A percentile compares a stretch with the other conserved stretches of the same genome.
Evolutionary conservation across 2,113 vertebrate species (phyloP).

Genomic region (Litocranius walleri): DNA sequence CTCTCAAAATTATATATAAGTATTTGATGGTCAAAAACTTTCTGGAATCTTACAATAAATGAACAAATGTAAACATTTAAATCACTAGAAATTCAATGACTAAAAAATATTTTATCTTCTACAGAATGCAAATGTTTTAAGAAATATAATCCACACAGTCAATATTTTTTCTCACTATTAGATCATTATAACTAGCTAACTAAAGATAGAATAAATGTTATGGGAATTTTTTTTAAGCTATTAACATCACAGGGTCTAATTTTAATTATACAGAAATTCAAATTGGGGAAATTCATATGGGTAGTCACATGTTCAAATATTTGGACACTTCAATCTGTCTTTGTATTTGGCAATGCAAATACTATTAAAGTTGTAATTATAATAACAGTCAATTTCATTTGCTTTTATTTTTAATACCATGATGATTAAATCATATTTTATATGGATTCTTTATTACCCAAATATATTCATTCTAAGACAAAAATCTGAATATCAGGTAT

Average conservation of each 20-base stretch:
- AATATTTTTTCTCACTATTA: neutral
- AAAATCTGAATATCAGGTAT: conserved; percentile 38
- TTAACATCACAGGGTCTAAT: neutral
- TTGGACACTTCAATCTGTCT: neutral
- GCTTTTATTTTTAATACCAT: neutral
- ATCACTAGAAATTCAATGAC: neutral
- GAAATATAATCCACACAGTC: neutral
- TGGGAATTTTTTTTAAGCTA: neutral
- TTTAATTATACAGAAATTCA: neutral
- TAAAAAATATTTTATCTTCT: neutral
- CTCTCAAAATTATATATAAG: conserved; percentile 6
- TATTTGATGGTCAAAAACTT: neutral
- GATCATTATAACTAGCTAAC: neutral
- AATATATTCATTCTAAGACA: conserved; percentile 29
- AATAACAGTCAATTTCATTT: conserved; percentile 25
- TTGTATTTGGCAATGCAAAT: neutral
- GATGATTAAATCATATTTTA: conserved; percentile 36
- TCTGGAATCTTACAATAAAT: neutral
- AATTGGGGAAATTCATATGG: neutral
- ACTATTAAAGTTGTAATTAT: neutral
- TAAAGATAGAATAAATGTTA: neutral
- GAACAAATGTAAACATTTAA: neutral
- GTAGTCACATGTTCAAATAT: neutral
- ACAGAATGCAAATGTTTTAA: conserved; percentile 25
- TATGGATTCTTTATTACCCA: neutral